phyloP scores from a whole-genome alignment of 2,888 invertebrate species.

The Aelia acuminata region DNA sequence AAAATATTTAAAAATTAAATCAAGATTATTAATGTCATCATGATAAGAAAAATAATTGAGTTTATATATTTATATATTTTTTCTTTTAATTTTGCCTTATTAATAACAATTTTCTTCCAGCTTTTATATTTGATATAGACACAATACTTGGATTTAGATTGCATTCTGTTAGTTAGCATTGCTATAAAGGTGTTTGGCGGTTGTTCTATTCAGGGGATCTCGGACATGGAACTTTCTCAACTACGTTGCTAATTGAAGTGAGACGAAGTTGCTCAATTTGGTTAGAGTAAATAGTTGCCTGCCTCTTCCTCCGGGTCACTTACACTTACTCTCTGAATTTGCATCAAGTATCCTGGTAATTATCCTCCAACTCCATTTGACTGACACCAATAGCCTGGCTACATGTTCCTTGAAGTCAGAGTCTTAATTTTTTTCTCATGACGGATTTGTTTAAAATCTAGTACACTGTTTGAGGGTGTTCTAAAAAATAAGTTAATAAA shows the following conservation, averaged over 20 bases:
- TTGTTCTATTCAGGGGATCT: background rate
- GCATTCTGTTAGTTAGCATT: background rate
- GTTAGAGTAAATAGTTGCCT: background rate
- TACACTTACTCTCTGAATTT: background rate
- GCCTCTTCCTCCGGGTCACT: background rate
- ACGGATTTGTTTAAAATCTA: no score
- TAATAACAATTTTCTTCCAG: no score
- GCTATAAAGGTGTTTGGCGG: background rate
- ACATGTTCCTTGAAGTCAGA: no score
- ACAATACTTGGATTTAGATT: background rate
- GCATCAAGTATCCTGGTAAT: background rate
- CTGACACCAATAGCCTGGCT: background rate
- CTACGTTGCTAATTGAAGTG: constrained; percentile 21
- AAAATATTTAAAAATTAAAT: no score
- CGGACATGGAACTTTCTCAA: background rate
- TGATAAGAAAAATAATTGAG: no score
- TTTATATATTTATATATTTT: no score
- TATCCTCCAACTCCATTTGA: background rate
- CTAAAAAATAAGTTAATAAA: no score
- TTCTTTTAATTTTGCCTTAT: no score
- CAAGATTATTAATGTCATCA: no score
- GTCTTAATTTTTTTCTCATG: no score
- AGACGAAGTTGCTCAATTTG: background rate
- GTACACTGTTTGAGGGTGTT: no score
- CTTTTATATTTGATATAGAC: background rate